Conservation (phyloP, 2,797 vertebrate species). For the Monodelphis domestica region DNA sequence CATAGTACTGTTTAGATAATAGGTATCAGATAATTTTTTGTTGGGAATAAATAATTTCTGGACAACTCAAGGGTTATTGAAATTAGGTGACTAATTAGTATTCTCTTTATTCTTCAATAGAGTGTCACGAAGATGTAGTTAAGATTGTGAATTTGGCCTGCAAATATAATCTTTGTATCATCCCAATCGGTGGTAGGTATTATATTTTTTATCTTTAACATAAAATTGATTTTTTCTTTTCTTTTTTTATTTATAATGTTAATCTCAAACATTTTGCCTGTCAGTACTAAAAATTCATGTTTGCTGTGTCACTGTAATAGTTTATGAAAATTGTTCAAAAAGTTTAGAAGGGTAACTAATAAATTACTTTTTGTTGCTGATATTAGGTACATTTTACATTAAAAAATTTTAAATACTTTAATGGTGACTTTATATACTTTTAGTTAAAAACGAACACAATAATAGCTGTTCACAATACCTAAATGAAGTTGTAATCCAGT, state of each 20-base stretch:
- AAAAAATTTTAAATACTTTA: background rate
- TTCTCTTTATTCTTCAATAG: slow-evolving; percentile 84
- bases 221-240: slow-evolving; percentile 38
- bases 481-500: too few relatives aligned
- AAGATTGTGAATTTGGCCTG: slow-evolving; percentile 96
- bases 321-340: background rate
- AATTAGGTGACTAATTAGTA: slow-evolving; percentile 63
- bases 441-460: background rate
- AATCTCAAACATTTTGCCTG: background rate
- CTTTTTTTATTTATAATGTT: slow-evolving; percentile 52
- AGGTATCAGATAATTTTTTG: background rate
- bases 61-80: slow-evolving; percentile 38
- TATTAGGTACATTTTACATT: background rate
- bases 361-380: background rate
- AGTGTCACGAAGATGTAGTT: slow-evolving; percentile 95
- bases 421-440: background rate
- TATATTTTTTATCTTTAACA: slow-evolving; percentile 64
- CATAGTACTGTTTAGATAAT: background rate
- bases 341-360: background rate
- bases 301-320: background rate
- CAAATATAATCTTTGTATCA: slow-evolving; percentile 97
- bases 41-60: slow-evolving; percentile 20
- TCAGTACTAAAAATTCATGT: slow-evolving; percentile 26
- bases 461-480: too few relatives aligned
- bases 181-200: slow-evolving; percentile 96